A percentile compares a stretch with the other conserved stretches of the same genome.
Conservation (phyloP, 2,797 vertebrate genomes). For the Macrochelys suwanniensis region DNA sequence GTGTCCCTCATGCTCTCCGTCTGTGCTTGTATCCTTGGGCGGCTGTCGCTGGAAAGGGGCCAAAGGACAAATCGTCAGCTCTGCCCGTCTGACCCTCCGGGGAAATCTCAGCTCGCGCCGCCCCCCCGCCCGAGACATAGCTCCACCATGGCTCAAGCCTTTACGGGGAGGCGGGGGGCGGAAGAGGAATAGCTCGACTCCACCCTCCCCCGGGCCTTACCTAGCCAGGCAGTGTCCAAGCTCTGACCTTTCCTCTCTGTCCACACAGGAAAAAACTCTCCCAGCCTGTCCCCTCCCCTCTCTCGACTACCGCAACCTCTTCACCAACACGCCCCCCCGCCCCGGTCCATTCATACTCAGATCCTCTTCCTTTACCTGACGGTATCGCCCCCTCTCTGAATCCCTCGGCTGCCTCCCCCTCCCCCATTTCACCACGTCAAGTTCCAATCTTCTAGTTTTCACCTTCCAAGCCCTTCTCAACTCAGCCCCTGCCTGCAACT, state of each 20-base stretch:
- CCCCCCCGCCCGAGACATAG: not conserved
- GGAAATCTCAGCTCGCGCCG: too few species aligned
- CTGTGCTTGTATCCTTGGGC: slow-evolving; percentile 38
- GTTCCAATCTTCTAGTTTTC: not conserved
- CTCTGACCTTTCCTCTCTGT: not conserved
- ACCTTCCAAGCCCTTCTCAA: not conserved
- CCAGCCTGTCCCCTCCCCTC: not conserved
- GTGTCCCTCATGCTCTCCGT: not conserved
- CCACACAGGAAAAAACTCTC: not conserved
- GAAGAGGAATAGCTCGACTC: not conserved
- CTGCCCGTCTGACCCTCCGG: not conserved
- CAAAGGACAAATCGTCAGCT: not conserved
- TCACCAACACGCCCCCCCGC: too few species aligned
- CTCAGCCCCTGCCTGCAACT: not conserved
- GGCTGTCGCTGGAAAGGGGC: slow-evolving; percentile 49
- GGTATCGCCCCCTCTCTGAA: not conserved
- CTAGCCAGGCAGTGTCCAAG: not conserved
- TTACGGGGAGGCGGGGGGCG: not conserved
- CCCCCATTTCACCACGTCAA: not conserved
- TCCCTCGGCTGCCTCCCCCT: not conserved
- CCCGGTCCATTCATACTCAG: not conserved
- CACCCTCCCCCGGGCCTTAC: not conserved
- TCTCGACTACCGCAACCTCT: not conserved
- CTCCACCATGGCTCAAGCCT: not conserved
- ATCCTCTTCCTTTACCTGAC: not conserved